These are phyloP conservation scores for Prietella phreatophila DNA, from an alignment of 2,113 vertebrate species.

Conservation along the genomic window DNA sequence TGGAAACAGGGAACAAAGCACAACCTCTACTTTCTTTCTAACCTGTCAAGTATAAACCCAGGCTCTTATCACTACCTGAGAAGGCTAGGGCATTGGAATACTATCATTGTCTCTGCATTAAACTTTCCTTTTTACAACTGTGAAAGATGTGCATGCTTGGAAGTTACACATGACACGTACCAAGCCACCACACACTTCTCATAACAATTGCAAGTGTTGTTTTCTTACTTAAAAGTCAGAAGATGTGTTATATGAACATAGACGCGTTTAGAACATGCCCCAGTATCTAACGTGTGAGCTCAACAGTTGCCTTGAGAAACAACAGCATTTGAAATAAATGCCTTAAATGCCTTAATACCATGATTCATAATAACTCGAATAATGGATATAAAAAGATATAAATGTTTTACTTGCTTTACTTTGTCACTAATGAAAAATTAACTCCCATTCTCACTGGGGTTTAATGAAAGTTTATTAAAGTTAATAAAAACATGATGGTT, in stretches of 20 bases:
- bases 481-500: neutral
- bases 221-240: slow-evolving; percentile 22
- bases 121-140: slow-evolving; percentile 42
- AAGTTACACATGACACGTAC: slow-evolving; percentile 30
- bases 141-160: slow-evolving; percentile 27
- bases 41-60: slow-evolving; percentile 66
- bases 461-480: neutral
- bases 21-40: slow-evolving; percentile 60
- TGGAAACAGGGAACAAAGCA: slow-evolving; percentile 67
- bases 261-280: slow-evolving; percentile 11
- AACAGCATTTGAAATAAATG: neutral
- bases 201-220: slow-evolving; percentile 45
- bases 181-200: slow-evolving; percentile 16
- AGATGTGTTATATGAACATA: slow-evolving; percentile 39
- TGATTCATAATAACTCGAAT: neutral
- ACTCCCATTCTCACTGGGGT: neutral
- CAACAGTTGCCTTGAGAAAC: neutral
- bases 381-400: neutral
- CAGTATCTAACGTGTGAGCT: neutral
- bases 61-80: slow-evolving; percentile 58
- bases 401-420: neutral
- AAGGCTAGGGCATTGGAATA: slow-evolving; percentile 54
- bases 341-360: neutral
- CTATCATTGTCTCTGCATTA: slow-evolving; percentile 52
- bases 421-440: neutral